Conservation (phyloP, 2,888 invertebrate genomes). For the Ophion slaviceki region DNA sequence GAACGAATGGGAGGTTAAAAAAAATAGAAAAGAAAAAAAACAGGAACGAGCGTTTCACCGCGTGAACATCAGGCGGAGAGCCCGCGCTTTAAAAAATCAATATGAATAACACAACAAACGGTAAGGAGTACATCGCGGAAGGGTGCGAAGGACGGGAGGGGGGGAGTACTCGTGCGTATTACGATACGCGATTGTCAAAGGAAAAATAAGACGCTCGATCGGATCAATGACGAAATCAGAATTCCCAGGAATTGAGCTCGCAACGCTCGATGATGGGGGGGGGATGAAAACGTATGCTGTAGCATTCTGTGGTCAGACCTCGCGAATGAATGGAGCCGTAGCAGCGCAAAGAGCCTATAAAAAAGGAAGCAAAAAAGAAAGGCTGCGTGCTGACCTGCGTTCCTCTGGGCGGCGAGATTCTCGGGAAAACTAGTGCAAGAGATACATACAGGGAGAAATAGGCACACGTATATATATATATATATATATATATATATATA, state of each 20-base stretch:
- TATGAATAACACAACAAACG: constrained; percentile 69
- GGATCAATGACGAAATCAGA: constrained; percentile 14
- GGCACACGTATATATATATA: constrained; percentile 5
- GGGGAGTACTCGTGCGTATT: constrained; percentile 41
- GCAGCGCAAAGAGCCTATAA: constrained; percentile 31
- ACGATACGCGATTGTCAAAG: constrained; percentile 8
- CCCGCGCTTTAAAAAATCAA: constrained; percentile 69
- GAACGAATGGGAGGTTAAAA: constrained; percentile 15
- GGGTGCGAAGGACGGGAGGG: background rate
- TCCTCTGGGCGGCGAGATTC: constrained; percentile 58
- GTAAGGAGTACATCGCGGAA: constrained; percentile 4
- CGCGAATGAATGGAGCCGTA: constrained; percentile 38
- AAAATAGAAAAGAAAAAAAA: constrained; percentile 7
- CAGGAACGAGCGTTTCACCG: constrained; percentile 18
- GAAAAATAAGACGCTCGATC: constrained; percentile 33
- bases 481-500: constrained; percentile 2
- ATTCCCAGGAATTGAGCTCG: constrained; percentile 38
- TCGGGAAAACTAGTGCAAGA: constrained; percentile 49
- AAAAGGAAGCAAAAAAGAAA: constrained; percentile 40
- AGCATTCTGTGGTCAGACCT: background rate
- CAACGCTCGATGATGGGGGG: background rate
- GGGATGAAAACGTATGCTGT: background rate
- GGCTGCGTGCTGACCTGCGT: constrained; percentile 63
- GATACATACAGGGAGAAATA: constrained; percentile 24
- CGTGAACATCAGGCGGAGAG: constrained; percentile 44